A percentile compares a stretch with the other conserved stretches of the same genome.
Conservation (phyloP, 2,888 invertebrate genomes). For the Epinotia demarniana region DNA sequence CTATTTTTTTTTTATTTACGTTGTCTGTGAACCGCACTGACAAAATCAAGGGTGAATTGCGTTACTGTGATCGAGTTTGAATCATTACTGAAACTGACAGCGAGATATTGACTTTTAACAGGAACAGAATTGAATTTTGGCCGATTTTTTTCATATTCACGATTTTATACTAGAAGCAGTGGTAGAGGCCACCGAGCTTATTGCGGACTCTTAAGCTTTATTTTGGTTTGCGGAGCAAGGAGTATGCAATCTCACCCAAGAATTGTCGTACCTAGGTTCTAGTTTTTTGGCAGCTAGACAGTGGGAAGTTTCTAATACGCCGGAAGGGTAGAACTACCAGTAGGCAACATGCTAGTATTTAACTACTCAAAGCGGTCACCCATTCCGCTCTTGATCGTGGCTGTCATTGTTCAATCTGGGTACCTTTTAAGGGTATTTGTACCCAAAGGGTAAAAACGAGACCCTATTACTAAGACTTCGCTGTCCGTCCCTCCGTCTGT, state of each 20-base stretch:
- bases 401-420: too few species aligned
- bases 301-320: too few species aligned
- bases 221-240: not conserved
- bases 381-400: too few species aligned
- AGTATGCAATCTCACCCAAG: not conserved
- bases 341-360: not conserved
- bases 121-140: conserved; percentile 14
- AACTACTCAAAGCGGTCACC: not conserved
- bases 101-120: conserved; percentile 22
- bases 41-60: conserved; percentile 10
- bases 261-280: not conserved
- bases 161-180: not conserved
- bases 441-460: too few species aligned
- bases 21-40: conserved; percentile 7
- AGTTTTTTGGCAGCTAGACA: not conserved
- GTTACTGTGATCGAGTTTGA: conserved; percentile 20
- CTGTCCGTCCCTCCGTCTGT: too few species aligned
- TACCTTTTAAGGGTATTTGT: too few species aligned
- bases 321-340: too few species aligned
- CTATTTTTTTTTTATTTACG: not conserved
- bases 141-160: not conserved
- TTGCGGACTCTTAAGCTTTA: not conserved
- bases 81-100: conserved; percentile 26
- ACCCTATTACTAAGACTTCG: too few species aligned
- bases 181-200: too few species aligned